Evolutionary conservation across 2,888 invertebrate species (phyloP).

Genomic region (Sthenelais limicola): DNA sequence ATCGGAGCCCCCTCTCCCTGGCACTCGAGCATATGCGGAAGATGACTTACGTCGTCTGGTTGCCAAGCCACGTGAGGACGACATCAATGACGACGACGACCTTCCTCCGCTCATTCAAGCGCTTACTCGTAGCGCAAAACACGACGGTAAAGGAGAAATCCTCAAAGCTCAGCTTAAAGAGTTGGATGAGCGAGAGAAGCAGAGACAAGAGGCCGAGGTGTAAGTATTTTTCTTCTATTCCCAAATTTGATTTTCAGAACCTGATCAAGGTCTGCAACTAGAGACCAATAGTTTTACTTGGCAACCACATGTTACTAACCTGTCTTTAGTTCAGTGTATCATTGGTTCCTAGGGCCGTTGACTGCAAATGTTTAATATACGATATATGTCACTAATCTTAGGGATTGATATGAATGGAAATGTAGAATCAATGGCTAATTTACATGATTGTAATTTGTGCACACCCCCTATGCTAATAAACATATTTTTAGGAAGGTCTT

Average conservation of each 20-base stretch:
- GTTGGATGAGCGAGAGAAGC: slow-evolving; percentile 62
- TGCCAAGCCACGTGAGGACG: slow-evolving; percentile 52
- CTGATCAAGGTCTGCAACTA: not conserved
- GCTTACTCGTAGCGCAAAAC: slow-evolving; percentile 62
- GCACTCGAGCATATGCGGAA: slow-evolving; percentile 25
- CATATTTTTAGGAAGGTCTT: no score
- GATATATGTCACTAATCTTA: no score
- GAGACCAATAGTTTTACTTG: no score
- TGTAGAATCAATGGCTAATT: no score
- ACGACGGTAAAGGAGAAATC: slow-evolving; percentile 62
- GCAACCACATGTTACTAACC: no score
- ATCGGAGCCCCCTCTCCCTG: slow-evolving; percentile 16
- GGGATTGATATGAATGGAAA: no score
- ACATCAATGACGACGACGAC: slow-evolving; percentile 62
- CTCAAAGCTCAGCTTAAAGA: slow-evolving; percentile 61
- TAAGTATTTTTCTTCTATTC: slow-evolving; percentile 42
- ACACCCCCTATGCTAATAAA: no score
- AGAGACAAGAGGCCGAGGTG: slow-evolving; percentile 58
- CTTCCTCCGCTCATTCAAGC: slow-evolving; percentile 67
- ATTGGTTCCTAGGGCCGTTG: no score
- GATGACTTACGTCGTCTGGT: slow-evolving; percentile 60
- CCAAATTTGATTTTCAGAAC: not conserved
- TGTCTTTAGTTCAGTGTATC: no score
- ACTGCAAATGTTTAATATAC: no score
- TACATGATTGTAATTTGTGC: no score